These are phyloP conservation scores for Drosophila sulfurigaster DNA, from an alignment of 1,140 invertebrate species.

Conservation along the genomic window DNA sequence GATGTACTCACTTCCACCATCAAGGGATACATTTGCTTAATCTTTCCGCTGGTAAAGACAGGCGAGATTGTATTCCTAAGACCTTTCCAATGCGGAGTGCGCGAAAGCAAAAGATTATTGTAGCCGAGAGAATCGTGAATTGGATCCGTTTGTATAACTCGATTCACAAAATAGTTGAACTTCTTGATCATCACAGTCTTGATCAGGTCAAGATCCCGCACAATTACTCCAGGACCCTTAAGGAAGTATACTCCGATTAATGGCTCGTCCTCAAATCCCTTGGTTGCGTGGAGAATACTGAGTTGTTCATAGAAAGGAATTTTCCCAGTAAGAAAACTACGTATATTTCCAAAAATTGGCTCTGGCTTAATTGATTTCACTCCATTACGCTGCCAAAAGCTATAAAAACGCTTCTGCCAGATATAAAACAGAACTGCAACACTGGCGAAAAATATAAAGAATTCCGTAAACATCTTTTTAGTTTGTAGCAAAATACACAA, in stretches of 20 bases:
- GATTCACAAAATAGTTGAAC: conserved; percentile 78
- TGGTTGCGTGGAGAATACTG: conserved; percentile 39
- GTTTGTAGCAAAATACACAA: neutral
- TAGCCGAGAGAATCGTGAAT: conserved; percentile 56
- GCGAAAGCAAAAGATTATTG: conserved; percentile 66
- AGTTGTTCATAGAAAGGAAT: conserved; percentile 42
- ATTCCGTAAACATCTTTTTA: conserved; percentile 44
- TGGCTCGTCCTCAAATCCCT: conserved; percentile 52
- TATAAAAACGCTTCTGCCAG: conserved; percentile 49
- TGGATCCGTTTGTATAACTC: conserved; percentile 47
- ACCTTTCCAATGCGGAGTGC: conserved; percentile 85
- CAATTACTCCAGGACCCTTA: conserved; percentile 83
- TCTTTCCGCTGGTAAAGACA: conserved; percentile 86
- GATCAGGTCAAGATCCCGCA: conserved; percentile 86
- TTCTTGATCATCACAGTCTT: conserved; percentile 86
- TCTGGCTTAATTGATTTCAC: conserved; percentile 76
- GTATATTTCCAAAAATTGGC: conserved; percentile 75
- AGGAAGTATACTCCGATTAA: conserved; percentile 82
- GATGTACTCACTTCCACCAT: conserved; percentile 72
- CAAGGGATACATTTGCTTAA: conserved; percentile 86
- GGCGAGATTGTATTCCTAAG: conserved; percentile 86
- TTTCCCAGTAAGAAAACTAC: conserved; percentile 33
- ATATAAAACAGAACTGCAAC: conserved; percentile 43
- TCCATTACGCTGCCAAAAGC: conserved; percentile 82
- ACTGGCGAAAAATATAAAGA: conserved; percentile 40